These are phyloP conservation scores for Encarsia formosa DNA, from an alignment of 2,888 invertebrate species.

Conservation along the genomic window DNA sequence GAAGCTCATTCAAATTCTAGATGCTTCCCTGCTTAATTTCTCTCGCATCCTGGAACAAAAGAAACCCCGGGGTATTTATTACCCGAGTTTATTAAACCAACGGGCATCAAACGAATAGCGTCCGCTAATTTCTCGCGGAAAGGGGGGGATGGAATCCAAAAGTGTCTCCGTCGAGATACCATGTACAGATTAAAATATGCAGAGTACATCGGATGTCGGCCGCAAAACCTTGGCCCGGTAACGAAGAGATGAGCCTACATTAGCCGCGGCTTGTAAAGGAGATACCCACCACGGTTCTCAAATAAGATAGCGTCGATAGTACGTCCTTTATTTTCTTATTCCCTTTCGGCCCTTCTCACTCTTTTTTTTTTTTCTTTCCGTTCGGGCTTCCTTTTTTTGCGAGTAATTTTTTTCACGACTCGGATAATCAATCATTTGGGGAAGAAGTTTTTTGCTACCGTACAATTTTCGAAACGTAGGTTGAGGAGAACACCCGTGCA, in stretches of 20 bases:
- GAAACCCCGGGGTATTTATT: no score
- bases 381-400: not conserved
- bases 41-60: constrained; percentile 1
- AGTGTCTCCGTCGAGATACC: constrained; percentile 14
- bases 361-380: constrained; percentile 4
- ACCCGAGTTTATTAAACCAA: no score
- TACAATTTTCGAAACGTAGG: no score
- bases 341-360: constrained; percentile 21
- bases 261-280: constrained; percentile 44
- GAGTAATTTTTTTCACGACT: no score
- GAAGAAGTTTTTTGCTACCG: no score
- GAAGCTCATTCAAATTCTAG: constrained; percentile 4
- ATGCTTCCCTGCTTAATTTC: not conserved
- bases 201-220: constrained; percentile 6
- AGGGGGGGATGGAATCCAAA: constrained; percentile 15
- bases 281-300: not conserved
- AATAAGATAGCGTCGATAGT: constrained; percentile 20
- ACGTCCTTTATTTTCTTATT: constrained; percentile 26
- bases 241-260: constrained; percentile 35
- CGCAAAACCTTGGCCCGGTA: constrained; percentile 28
- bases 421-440: no score
- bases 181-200: constrained; percentile 24
- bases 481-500: no score
- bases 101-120: constrained; percentile 20
- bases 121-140: no score